These are phyloP conservation scores for Parotocinclus haroldoi DNA, from an alignment of 2,797 vertebrate species.

Conservation along the genomic window DNA sequence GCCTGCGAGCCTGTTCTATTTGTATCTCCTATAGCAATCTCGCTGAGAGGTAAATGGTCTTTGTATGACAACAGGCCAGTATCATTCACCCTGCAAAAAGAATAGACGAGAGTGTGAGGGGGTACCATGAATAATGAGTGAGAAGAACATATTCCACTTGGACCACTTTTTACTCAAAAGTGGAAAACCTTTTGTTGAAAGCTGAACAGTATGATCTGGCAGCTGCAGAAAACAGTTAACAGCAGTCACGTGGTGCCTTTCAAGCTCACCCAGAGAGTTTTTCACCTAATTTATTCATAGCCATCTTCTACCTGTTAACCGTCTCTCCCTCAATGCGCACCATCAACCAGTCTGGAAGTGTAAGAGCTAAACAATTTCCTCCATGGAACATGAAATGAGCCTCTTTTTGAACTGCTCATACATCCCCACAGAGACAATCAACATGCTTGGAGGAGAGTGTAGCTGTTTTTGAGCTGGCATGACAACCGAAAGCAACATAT, in stretches of 20 bases:
- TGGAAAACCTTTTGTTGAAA: conserved; percentile 3
- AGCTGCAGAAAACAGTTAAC: conserved; percentile 25
- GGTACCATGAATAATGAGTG: conserved; percentile 23
- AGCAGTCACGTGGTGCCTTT: conserved; percentile 13
- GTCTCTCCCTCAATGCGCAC: background rate
- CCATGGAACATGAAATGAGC: background rate
- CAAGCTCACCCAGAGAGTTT: conserved; percentile 5
- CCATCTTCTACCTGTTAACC: background rate
- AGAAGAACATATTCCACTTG: conserved; percentile 2
- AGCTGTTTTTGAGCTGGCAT: too few species aligned
- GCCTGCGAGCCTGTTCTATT: conserved; percentile 81
- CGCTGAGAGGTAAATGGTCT: conserved; percentile 84
- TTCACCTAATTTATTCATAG: conserved; percentile 2
- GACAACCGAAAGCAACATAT: too few species aligned
- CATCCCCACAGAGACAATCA: background rate
- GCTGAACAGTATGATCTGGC: conserved; percentile 19
- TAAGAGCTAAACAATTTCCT: background rate
- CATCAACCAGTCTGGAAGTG: background rate
- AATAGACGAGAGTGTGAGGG: conserved; percentile 20
- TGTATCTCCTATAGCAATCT: conserved; percentile 82
- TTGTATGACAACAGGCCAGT: conserved; percentile 81
- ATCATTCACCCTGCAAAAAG: conserved; percentile 74
- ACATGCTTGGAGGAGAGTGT: too few species aligned
- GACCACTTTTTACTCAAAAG: conserved; percentile 21
- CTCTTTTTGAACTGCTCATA: background rate